Evolutionary conservation across 2,113 vertebrate species (phyloP).

Genomic region (Phylloscopus trochiloides): DNA sequence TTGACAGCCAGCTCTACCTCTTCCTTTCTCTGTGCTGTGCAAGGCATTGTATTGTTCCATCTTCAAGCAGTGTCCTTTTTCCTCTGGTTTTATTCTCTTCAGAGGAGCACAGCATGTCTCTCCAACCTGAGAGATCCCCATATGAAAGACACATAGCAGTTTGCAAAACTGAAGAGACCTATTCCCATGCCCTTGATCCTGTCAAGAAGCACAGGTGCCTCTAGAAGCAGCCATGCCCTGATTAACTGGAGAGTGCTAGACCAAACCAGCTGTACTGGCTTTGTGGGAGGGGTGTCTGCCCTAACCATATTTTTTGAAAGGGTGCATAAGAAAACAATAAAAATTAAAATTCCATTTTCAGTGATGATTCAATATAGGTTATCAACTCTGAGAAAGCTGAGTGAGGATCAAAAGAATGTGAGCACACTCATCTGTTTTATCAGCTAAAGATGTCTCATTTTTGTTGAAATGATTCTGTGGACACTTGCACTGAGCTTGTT

Average conservation of each 20-base stretch:
- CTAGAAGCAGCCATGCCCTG: background rate
- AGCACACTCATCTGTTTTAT: background rate
- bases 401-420: background rate
- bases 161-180: background rate
- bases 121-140: background rate
- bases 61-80: background rate
- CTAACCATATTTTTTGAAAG: background rate
- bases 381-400: background rate
- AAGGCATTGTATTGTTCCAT: background rate
- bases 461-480: background rate
- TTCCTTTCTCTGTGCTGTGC: background rate
- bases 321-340: background rate
- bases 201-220: background rate
- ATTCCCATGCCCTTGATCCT: background rate
- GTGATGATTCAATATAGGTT: background rate
- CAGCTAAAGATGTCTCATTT: background rate
- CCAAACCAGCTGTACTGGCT: background rate
- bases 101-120: background rate
- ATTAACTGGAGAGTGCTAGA: background rate
- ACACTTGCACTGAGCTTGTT: background rate
- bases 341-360: background rate
- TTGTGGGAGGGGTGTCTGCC: background rate
- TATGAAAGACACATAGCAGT: background rate
- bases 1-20: background rate
- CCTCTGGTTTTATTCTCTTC: background rate